These are phyloP conservation scores for Urocynchramus pylzowi DNA, from an alignment of 2,113 vertebrate species.

Conservation along the genomic window DNA sequence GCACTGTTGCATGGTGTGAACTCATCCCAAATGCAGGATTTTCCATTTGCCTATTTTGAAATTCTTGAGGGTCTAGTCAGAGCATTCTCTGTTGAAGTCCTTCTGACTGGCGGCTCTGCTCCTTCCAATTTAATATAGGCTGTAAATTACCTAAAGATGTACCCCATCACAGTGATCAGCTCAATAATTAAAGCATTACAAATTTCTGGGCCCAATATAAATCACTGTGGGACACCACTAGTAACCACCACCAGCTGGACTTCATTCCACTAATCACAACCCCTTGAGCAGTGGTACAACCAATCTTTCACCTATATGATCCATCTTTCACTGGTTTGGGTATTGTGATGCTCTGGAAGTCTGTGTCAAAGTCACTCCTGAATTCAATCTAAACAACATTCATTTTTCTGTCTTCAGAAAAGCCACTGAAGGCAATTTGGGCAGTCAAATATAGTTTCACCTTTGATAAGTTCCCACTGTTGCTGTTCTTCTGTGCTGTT, in stretches of 20 bases:
- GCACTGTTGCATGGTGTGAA: not conserved
- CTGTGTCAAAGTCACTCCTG: not conserved
- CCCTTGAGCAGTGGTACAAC: not conserved
- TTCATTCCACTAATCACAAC: not conserved
- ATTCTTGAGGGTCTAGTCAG: not conserved
- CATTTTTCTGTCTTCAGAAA: not conserved
- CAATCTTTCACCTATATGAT: not conserved
- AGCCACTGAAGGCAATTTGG: not conserved
- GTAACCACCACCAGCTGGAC: not conserved
- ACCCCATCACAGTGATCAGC: not conserved
- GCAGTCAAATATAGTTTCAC: not conserved
- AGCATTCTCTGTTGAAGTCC: not conserved
- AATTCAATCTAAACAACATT: not conserved
- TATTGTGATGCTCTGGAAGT: not conserved
- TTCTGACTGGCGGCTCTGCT: not conserved
- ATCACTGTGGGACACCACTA: not conserved
- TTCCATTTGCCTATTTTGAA: not conserved
- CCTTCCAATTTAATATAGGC: not conserved
- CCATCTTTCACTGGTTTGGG: not conserved
- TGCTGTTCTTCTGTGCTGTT: not conserved
- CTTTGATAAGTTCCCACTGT: not conserved
- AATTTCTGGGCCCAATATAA: not conserved
- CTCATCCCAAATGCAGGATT: not conserved
- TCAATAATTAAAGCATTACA: not conserved
- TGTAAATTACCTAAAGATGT: not conserved